Percentiles rank a stretch among this genome's conserved stretches.
These are phyloP conservation scores for Ptychadena robeensis DNA, from an alignment of 2,797 vertebrate species.

Conservation along the genomic window DNA sequence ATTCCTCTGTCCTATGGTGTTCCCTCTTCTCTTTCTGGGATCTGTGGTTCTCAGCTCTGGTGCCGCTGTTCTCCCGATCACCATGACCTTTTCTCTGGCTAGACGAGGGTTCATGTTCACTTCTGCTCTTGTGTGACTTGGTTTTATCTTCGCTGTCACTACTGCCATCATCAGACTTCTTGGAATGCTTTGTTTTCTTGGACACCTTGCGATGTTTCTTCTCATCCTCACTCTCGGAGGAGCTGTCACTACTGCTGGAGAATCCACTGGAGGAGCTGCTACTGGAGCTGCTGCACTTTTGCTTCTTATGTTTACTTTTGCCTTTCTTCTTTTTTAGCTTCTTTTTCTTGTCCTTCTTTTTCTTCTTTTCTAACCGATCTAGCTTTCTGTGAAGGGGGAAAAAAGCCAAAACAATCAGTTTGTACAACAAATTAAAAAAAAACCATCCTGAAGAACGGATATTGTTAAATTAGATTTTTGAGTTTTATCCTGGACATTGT, in stretches of 20 bases:
- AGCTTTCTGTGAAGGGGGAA: slow-evolving; percentile 86
- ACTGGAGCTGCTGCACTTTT: slow-evolving; percentile 67
- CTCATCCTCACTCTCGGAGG: slow-evolving; percentile 76
- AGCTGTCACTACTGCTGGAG: slow-evolving; percentile 74
- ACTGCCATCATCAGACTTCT: slow-evolving; percentile 75
- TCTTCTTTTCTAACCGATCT: slow-evolving; percentile 89
- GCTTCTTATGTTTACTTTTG: slow-evolving; percentile 79
- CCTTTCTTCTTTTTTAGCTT: slow-evolving; percentile 81
- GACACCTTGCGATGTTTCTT: slow-evolving; percentile 79
- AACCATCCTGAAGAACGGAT: not conserved
- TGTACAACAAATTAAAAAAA: not conserved
- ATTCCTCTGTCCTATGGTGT: slow-evolving; percentile 67
- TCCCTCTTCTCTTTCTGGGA: slow-evolving; percentile 66
- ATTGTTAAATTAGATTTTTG: too few species aligned
- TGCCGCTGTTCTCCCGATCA: slow-evolving; percentile 72
- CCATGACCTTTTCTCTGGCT: slow-evolving; percentile 68
- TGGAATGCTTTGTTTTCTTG: slow-evolving; percentile 79
- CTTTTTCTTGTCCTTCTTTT: slow-evolving; percentile 81
- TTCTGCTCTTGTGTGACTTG: slow-evolving; percentile 75
- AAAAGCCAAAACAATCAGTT: not conserved
- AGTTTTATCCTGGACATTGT: not conserved
- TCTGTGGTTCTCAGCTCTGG: slow-evolving; percentile 40
- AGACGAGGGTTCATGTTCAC: slow-evolving; percentile 72
- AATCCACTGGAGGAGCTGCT: slow-evolving; percentile 72
- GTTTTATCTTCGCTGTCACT: slow-evolving; percentile 72